A percentile compares a stretch with the other conserved stretches of the same genome.
These are phyloP conservation scores for Nemoura dubitans DNA, from an alignment of 2,888 invertebrate genomes.

Conservation along the genomic window DNA sequence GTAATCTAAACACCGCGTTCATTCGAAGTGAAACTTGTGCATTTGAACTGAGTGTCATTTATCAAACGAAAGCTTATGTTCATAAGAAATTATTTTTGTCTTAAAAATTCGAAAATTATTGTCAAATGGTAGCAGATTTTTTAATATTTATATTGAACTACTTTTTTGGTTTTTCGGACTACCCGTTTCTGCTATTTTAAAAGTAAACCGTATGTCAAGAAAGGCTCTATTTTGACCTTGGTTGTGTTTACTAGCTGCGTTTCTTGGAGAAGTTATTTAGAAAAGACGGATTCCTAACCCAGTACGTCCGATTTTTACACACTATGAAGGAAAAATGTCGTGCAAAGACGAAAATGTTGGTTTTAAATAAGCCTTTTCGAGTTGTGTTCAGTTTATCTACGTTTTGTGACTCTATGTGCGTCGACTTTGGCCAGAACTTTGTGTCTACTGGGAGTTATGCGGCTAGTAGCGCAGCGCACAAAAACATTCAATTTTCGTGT, in stretches of 20 bases:
- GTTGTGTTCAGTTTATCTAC: slow-evolving; percentile 54
- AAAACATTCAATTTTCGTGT: slow-evolving; percentile 58
- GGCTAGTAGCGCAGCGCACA: slow-evolving; percentile 55
- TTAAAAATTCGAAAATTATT: background rate
- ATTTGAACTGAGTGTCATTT: slow-evolving; percentile 12
- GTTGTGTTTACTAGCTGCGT: slow-evolving; percentile 65
- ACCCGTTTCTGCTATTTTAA: slow-evolving; percentile 9
- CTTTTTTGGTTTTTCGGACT: slow-evolving; percentile 42
- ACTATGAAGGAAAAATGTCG: slow-evolving; percentile 55
- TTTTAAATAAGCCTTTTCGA: slow-evolving; percentile 52
- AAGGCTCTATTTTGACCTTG: slow-evolving; percentile 57
- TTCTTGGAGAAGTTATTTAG: slow-evolving; percentile 60
- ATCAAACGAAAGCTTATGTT: background rate
- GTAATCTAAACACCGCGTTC: background rate
- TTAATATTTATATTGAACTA: slow-evolving; percentile 33
- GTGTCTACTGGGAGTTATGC: slow-evolving; percentile 55
- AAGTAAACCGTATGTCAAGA: slow-evolving; percentile 43
- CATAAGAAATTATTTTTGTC: background rate
- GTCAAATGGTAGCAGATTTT: background rate
- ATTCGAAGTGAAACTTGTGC: slow-evolving; percentile 12
- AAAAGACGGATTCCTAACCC: slow-evolving; percentile 55
- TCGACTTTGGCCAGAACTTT: slow-evolving; percentile 52
- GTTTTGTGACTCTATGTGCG: slow-evolving; percentile 54
- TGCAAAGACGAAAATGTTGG: slow-evolving; percentile 51
- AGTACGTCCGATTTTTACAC: slow-evolving; percentile 53